Base-by-base conservation (phyloP, 2,113 vertebrate species). In the Hiodon alosoides region DNA sequence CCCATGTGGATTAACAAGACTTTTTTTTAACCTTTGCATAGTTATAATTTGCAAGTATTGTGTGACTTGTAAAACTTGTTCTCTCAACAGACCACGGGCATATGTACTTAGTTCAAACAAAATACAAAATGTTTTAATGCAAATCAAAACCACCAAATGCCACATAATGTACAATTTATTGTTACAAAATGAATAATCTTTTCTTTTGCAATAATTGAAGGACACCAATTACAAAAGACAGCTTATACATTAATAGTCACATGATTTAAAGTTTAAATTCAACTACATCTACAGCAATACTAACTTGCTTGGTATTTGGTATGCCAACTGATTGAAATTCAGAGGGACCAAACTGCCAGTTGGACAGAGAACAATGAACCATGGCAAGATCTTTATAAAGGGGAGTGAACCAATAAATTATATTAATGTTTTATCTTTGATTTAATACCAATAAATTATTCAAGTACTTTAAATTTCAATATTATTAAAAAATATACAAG, bases 101-200 rank as follows among this genome's bases (percentile, higher is more conserved):
- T 47, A 66, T 66, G 31, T 46, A 48, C 46, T 48, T 11, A 0
- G 16, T 1, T 11, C 3, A 67, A 50, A 67, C 47, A 46, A 66
- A 66, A 66, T 13, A 51, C 14, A n/a, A 0, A 68, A 68, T n/a
- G 9, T 52, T n/a, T 8, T n/a, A 14, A 8, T 69, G 64, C 31
- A 66, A 17, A 65, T 14, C 59, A 60, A 46, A 66, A 2, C 46
- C 11, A 14, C 14, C 61, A 62, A 73, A 13, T 16, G 17, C 9
- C 8, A 5, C 9, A 7, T 16, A 17, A 73, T 77, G 72, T 77
- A 76, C 72, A 72, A 77, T 72, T 77, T 72, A 72, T 77, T 76
- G 52, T 54, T 76, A 67, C 6, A 55, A 76, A 77, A n/a, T 31
- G 69, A 62, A 71, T 64, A 11, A 48, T 31, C 58, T 48, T 59